Base-by-base conservation (phyloP, 1,140 invertebrate species). In the Pogonomyrmex barbatus region DNA sequence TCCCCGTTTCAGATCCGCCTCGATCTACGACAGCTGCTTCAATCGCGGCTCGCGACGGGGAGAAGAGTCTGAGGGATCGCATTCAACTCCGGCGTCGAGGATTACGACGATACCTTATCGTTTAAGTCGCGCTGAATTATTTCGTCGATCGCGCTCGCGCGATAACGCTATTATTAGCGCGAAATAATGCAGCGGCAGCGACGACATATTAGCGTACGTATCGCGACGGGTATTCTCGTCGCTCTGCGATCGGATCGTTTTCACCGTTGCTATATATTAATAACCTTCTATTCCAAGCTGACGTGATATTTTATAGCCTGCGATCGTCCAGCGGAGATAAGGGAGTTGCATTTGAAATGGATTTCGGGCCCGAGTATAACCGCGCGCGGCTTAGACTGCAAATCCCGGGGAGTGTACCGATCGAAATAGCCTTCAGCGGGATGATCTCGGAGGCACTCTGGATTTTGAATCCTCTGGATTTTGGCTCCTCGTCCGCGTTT, bases 81-180 rank as follows among this genome's bases (percentile, higher is more conserved):
- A 36, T 81, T 68, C 47, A 70, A 12, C 52, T 67, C 24, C 45
- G 67, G 67, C 62, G 33, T 8, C 45, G 47, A 56, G 24, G 50
- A 47, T 4, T 17, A 39, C 63, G 63, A 79, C 47, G 62, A 70
- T 14, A 56, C 5, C 47, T 54, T 30, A 56, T 67, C 45, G 14
- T 50, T 54, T 17, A 70, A 79, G 62, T 33, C 14, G 9, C 47
- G 47, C 14, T 68, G 62, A 81, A 70, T 68, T 81, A 81, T 68
- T 54, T 54, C 45, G 45, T 30, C 77, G 62, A 79, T 36, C n/a
- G 30, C n/a, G 12, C 77, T n/a, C 36, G 33, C 6, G 60, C 77
- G 77, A 68, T 79, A 68, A 79, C 12, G n/a, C 47, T 67, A 39
- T 52, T 79, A 79, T 81, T 81, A 54, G 62, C 36, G 50, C 63